These are phyloP conservation scores for Bolinopsis microptera DNA, from an alignment of 37 sponge, comb jelly and placozoan genomes.

Conservation along the genomic window DNA sequence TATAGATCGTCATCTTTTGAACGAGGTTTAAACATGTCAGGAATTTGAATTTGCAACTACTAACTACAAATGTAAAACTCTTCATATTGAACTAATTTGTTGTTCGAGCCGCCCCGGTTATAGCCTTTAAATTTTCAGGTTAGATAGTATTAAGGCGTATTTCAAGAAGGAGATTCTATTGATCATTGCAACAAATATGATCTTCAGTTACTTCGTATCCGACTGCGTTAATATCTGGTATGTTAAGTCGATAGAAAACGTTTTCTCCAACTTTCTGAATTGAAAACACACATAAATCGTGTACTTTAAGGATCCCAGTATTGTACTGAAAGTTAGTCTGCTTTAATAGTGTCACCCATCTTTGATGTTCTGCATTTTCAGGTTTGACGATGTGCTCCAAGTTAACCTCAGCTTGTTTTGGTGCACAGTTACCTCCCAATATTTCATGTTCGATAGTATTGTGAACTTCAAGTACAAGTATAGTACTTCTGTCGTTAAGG, in stretches of 20 bases:
- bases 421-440: slow-evolving; percentile 41
- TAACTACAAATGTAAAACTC: no score
- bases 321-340: no score
- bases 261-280: no score
- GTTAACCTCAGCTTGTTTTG: slow-evolving; percentile 15
- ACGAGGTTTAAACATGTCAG: no score
- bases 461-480: slow-evolving; percentile 57
- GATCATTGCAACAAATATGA: not conserved
- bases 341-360: no score
- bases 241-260: not conserved
- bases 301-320: no score
- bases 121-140: slow-evolving; percentile 29
- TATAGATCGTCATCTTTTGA: no score
- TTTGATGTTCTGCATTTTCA: no score
- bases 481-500: slow-evolving; percentile 23
- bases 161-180: slow-evolving; percentile 23
- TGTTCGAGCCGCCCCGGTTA: no score
- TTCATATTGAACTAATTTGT: no score
- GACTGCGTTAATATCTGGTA: slow-evolving; percentile 21
- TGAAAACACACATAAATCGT: no score
- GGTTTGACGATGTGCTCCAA: slow-evolving; percentile 15
- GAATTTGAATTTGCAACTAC: no score
- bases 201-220: slow-evolving; percentile 56
- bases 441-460: not conserved
- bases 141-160: not conserved